Evolutionary conservation across 2,113 vertebrate species (phyloP).

Genomic region (Todiramphus saurophagus): DNA sequence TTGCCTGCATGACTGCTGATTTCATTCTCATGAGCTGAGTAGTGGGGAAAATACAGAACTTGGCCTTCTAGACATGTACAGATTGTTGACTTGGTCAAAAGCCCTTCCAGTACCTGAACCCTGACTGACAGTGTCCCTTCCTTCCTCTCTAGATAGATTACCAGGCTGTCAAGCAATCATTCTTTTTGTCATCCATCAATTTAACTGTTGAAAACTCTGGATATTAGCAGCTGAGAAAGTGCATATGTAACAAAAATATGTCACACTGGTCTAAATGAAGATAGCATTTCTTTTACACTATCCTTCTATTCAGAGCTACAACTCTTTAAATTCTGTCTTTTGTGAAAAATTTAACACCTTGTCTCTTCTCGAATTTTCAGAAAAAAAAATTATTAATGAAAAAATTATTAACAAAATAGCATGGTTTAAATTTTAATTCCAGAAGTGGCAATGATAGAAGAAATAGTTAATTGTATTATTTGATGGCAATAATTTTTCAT

Average conservation of each 20-base stretch:
- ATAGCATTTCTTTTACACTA: neutral
- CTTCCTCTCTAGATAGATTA: neutral
- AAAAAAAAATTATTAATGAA: neutral
- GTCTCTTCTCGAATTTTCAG: neutral
- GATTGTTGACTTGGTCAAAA: neutral
- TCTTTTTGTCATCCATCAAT: neutral
- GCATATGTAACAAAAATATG: neutral
- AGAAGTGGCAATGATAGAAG: neutral
- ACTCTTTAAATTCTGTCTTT: neutral
- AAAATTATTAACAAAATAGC: neutral
- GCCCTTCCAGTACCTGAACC: neutral
- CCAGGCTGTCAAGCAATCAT: neutral
- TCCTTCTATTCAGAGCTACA: neutral
- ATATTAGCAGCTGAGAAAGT: neutral
- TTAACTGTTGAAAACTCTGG: neutral
- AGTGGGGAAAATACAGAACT: neutral
- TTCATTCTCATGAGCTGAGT: neutral
- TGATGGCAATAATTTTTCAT: neutral
- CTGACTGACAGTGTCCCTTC: neutral
- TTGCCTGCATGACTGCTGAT: neutral
- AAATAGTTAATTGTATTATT: neutral
- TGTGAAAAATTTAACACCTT: neutral
- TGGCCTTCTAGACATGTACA: neutral
- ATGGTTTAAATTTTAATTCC: neutral
- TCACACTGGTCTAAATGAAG: neutral